Base-by-base conservation (phyloP, 2,113 vertebrate species). In the Odontophorus gujanensis region DNA sequence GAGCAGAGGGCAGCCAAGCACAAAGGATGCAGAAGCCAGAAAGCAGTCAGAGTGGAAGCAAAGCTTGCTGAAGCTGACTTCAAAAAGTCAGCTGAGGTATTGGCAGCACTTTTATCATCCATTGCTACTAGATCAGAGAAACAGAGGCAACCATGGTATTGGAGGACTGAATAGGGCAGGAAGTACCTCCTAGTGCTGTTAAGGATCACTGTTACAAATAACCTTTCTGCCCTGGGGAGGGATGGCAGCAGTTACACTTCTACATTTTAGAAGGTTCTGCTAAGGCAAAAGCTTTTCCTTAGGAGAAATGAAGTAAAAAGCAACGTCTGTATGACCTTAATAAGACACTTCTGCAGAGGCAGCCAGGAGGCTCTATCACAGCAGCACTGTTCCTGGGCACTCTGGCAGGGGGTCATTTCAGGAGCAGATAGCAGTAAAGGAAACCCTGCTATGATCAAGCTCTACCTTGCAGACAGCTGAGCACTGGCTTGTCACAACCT, bases 1-100 rank as follows among this genome's bases (percentile, higher is more conserved):
- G 45, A n/a, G 45, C 85, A 72, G 90, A 92, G 25, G 59, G 48
- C 24, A 80, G 81, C 81, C 87, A 95, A 94, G 50, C n/a, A 63
- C 19, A 63, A 42, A 67, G 84, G 30, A 24, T 10, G 11, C n/a
- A 47, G 55, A 80, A 89, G 72, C 67, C 95, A 85, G 79, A 50
- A 91, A 85, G 14, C 53, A 79, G 79, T 90, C 80, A 87, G 59
- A 76, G 53, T 55, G 7, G 38, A 42, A 87, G 42, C 63, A 88
- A 59, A 91, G n/a, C 51, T 63, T 80, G 50, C 72, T 80, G 79
- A 63, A 87, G 48, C 36, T 42, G 63, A 69, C 74, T 95, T 95
- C 76, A 81, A 94, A 85, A 36, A 74, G 17, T 59, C 15, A 7
- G 28, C 74, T 85, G 48, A 90, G 20, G 11, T 62, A 76, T 28